Conservation (phyloP, 2,888 invertebrate genomes). For the Rhagonycha lutea region DNA sequence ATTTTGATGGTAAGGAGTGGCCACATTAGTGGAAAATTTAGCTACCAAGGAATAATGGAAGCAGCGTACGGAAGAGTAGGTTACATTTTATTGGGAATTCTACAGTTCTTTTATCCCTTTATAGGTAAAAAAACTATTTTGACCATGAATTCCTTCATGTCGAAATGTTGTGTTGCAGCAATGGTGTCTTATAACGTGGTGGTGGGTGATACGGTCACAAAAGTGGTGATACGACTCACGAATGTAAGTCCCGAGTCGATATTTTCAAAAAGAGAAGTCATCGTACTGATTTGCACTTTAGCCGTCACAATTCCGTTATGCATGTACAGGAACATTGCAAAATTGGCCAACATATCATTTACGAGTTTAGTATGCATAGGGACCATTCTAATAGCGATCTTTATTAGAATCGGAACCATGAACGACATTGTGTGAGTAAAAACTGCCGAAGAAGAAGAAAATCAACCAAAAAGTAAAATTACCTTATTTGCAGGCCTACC, state of each 20-base stretch:
- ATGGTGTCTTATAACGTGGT: conserved; percentile 89
- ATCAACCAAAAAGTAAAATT: neutral
- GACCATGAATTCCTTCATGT: neutral
- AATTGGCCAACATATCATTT: conserved; percentile 71
- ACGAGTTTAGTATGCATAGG: conserved; percentile 72
- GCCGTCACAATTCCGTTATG: conserved; percentile 79
- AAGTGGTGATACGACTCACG: conserved; percentile 75
- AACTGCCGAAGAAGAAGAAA: neutral
- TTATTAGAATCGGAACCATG: conserved; percentile 64
- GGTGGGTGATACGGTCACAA: conserved; percentile 83
- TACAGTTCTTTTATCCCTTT: conserved; percentile 84
- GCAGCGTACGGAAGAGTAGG: conserved; percentile 80
- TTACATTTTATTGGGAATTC: conserved; percentile 72
- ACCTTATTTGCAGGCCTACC: conserved; percentile 58
- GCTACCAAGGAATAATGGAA: conserved; percentile 79
- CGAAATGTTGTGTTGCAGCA: conserved; percentile 59
- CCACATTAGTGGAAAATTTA: conserved; percentile 75
- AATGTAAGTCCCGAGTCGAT: conserved; percentile 60
- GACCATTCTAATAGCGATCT: conserved; percentile 71
- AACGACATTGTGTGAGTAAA: conserved; percentile 66
- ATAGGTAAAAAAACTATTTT: conserved; percentile 63
- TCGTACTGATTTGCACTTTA: conserved; percentile 73
- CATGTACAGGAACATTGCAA: conserved; percentile 75
- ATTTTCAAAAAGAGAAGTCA: conserved; percentile 66
- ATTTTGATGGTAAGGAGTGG: conserved; percentile 77